Percentiles rank a stretch among this genome's conserved stretches.
Conservation (phyloP, 2,113 vertebrate species). For the Spermophilus dauricus region DNA sequence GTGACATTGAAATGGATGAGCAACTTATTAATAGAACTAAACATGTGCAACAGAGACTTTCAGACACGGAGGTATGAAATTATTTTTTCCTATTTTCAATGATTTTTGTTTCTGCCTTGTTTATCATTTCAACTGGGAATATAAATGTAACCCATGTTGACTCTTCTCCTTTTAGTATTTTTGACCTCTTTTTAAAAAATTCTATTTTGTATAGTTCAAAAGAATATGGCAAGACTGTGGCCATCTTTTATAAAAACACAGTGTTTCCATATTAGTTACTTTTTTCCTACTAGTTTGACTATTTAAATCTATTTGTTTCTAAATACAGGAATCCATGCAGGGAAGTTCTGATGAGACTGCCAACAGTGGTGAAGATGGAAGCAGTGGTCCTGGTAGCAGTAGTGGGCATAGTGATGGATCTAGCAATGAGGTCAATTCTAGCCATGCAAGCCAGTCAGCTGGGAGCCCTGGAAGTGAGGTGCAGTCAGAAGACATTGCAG, state of each 20-base stretch:
- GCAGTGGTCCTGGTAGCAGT: slow-evolving; percentile 98
- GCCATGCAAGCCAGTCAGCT: slow-evolving; percentile 96
- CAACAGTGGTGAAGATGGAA: slow-evolving; percentile 99
- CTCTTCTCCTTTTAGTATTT: neutral
- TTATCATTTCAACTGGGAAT: slow-evolving; percentile 46
- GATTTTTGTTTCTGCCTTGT: neutral
- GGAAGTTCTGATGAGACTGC: slow-evolving; percentile 99
- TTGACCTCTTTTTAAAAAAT: neutral
- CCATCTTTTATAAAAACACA: neutral
- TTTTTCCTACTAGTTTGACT: slow-evolving; percentile 10
- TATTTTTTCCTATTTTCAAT: neutral
- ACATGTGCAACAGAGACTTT: slow-evolving; percentile 96
- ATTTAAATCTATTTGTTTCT: slow-evolving; percentile 52
- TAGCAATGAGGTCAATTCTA: slow-evolving; percentile 98
- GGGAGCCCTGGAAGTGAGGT: slow-evolving; percentile 98
- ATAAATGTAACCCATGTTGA: neutral
- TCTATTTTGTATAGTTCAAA: slow-evolving; percentile 51
- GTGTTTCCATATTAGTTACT: neutral
- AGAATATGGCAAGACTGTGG: neutral
- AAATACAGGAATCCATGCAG: slow-evolving; percentile 97
- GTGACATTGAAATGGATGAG: slow-evolving; percentile 99
- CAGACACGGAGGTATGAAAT: slow-evolving; percentile 95
- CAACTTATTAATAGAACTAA: slow-evolving; percentile 96
- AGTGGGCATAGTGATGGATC: slow-evolving; percentile 97
- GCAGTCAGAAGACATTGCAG: slow-evolving; percentile 98